phyloP scores from a whole-genome alignment of 2,113 vertebrate genomes.

The Odontophorus gujanensis region DNA sequence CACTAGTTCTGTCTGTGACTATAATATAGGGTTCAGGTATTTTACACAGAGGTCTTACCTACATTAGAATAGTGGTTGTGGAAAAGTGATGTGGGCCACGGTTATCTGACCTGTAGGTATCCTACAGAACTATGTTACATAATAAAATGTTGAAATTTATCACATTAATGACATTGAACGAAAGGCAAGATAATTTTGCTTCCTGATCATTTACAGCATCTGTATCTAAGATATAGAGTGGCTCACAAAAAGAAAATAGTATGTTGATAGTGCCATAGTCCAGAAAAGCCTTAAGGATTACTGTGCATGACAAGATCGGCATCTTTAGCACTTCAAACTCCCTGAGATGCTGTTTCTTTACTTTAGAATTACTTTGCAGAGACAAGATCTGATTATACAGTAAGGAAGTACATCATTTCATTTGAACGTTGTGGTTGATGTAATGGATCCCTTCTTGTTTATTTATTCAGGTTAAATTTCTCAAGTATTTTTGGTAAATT shows the following conservation, averaged over 20 bases:
- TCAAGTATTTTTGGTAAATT: not conserved
- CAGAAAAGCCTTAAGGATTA: not conserved
- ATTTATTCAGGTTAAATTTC: not conserved
- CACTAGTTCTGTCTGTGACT: not conserved
- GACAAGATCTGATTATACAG: not conserved
- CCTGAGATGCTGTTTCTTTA: constrained; percentile 22
- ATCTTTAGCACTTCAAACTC: not conserved
- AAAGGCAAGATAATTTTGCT: not conserved
- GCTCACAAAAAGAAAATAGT: not conserved
- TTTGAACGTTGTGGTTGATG: constrained; percentile 18
- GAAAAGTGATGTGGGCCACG: not conserved
- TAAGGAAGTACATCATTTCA: constrained; percentile 15
- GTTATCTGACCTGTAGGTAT: not conserved
- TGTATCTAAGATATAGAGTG: not conserved
- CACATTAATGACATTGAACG: not conserved
- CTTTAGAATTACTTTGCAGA: not conserved
- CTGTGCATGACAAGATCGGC: not conserved
- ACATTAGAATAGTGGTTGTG: not conserved
- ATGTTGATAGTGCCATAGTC: not conserved
- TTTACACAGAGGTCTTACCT: not conserved
- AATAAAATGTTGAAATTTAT: not conserved
- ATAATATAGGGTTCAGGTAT: not conserved
- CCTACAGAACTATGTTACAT: not conserved
- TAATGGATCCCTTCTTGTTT: constrained; percentile 2
- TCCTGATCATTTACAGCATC: not conserved